Evolutionary conservation across 1,140 invertebrate genomes (phyloP).

Genomic region (Trichonephila clavipes): DNA sequence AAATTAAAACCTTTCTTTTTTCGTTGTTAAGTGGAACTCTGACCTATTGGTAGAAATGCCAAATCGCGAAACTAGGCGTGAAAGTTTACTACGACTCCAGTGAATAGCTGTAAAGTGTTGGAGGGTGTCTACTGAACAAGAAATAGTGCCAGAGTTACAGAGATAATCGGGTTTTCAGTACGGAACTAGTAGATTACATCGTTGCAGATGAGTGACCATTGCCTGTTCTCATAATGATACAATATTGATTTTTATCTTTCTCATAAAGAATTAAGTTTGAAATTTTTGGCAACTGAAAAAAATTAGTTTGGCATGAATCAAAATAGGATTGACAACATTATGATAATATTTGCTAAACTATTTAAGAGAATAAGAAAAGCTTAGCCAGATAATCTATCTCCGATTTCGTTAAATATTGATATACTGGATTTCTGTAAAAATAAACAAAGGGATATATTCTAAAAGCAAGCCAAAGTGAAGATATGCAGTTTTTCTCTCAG

Average conservation of each 20-base stretch:
- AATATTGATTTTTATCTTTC: background rate
- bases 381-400: too few species aligned
- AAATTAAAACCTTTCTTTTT: background rate
- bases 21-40: slow-evolving; percentile 10
- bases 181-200: slow-evolving; percentile 15
- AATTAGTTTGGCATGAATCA: too few species aligned
- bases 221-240: background rate
- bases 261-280: background rate
- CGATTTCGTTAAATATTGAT: too few species aligned
- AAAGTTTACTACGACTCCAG: background rate
- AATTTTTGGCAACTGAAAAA: background rate
- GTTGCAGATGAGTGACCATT: slow-evolving; percentile 1
- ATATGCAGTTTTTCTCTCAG: too few species aligned
- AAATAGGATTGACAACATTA: too few species aligned
- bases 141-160: background rate
- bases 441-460: too few species aligned
- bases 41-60: slow-evolving; percentile 12
- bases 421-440: too few species aligned
- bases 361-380: too few species aligned
- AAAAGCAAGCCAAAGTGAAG: too few species aligned
- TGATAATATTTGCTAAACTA: too few species aligned
- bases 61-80: slow-evolving; percentile 33
- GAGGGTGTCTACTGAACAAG: background rate
- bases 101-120: background rate
- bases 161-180: slow-evolving; percentile 16